Conservation (phyloP, 2,888 invertebrate species). For the Tetranychus truncatus region DNA sequence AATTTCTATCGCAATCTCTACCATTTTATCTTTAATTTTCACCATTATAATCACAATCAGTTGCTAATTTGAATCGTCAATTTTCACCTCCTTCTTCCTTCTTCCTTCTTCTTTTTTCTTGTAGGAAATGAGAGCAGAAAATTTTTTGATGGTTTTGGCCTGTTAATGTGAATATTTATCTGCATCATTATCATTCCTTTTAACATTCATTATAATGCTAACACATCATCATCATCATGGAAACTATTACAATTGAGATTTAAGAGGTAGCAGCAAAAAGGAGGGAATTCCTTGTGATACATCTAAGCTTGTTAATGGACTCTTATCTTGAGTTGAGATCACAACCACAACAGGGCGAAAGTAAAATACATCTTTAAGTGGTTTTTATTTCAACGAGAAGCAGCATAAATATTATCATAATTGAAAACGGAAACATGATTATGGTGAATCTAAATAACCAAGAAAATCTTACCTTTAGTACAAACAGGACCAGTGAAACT, state of each 20-base stretch:
- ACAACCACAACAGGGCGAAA: not conserved
- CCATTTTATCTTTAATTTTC: not conserved
- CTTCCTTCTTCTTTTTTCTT: not conserved
- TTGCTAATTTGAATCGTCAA: not conserved
- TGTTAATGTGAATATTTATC: not conserved
- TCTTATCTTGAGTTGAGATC: not conserved
- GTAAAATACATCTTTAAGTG: not conserved
- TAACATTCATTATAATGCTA: slow-evolving; percentile 2
- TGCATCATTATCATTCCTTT: not conserved
- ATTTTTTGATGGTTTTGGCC: not conserved
- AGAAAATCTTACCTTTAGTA: slow-evolving; percentile 47
- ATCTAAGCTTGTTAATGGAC: not conserved
- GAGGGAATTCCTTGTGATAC: not conserved
- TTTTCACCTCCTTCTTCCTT: not conserved
- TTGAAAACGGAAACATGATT: not conserved
- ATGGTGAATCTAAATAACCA: not conserved
- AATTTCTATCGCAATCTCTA: not conserved
- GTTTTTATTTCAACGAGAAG: not conserved
- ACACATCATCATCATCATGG: slow-evolving; percentile 1
- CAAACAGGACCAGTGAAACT: slow-evolving; percentile 76
- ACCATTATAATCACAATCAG: not conserved
- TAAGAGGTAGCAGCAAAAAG: not conserved
- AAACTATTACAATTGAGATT: not conserved
- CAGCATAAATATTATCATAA: slow-evolving; percentile 3
- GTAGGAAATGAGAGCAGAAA: slow-evolving; percentile 6